These are phyloP conservation scores for Eciton burchellii DNA, from an alignment of 1,140 invertebrate species.

Conservation along the genomic window DNA sequence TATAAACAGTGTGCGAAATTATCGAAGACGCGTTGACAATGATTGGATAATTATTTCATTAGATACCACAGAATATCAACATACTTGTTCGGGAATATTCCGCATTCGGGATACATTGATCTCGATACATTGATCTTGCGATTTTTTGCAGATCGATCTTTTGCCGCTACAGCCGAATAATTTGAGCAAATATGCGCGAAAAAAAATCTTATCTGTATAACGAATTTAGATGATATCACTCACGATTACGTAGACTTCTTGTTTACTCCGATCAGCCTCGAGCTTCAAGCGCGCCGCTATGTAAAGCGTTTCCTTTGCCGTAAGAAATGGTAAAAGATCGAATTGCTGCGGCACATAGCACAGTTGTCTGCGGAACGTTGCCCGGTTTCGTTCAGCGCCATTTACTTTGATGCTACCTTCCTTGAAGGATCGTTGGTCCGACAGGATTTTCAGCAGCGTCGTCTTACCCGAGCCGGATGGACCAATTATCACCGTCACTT, in stretches of 20 bases:
- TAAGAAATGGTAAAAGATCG: conserved; percentile 88
- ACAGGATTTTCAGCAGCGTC: conserved; percentile 90
- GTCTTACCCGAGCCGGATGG: conserved; percentile 94
- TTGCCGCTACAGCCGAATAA: too few species aligned
- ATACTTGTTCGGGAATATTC: too few species aligned
- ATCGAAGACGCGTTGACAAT: too few species aligned
- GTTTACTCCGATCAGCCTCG: conserved; percentile 14
- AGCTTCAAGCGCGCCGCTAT: conserved; percentile 89
- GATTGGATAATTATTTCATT: too few species aligned
- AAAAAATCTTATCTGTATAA: too few species aligned
- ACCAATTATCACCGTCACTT: conserved; percentile 92
- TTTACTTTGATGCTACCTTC: conserved; percentile 51
- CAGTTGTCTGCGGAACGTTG: conserved; percentile 86
- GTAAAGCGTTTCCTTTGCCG: conserved; percentile 88
- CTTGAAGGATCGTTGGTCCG: conserved; percentile 76
- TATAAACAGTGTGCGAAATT: too few species aligned
- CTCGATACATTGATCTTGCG: too few species aligned
- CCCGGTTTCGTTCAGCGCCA: conserved; percentile 18
- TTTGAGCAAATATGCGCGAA: too few species aligned
- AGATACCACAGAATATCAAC: too few species aligned
- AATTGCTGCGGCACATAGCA: conserved; percentile 91
- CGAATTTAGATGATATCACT: too few species aligned
- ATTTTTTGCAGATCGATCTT: too few species aligned
- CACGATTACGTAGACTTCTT: conserved; percentile 61
- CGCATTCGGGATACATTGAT: too few species aligned